These are phyloP conservation scores for Chironomus tepperi DNA, from an alignment of 1,140 invertebrate species.

Conservation along the genomic window DNA sequence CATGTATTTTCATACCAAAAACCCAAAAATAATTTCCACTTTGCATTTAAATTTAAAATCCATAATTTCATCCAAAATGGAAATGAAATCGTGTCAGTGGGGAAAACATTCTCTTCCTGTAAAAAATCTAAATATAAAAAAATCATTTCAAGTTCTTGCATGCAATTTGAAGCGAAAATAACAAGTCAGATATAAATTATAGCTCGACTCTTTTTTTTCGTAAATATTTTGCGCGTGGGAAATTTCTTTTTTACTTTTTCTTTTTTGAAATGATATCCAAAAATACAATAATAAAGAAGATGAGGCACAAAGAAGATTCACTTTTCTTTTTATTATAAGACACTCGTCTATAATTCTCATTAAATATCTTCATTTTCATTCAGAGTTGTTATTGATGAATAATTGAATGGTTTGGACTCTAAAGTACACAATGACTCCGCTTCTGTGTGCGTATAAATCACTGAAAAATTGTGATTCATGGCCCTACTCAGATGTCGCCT, in stretches of 20 bases:
- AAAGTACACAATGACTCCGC: too few species aligned
- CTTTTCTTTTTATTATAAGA: not conserved
- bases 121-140: not conserved
- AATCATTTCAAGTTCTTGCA: not conserved
- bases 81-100: too few species aligned
- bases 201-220: too few species aligned
- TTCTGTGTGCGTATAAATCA: too few species aligned
- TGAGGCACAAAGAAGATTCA: not conserved
- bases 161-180: not conserved
- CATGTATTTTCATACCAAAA: too few species aligned
- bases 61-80: too few species aligned
- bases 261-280: not conserved
- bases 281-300: not conserved
- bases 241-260: conserved; percentile 1
- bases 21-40: too few species aligned
- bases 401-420: not conserved
- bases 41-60: too few species aligned
- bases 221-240: not conserved
- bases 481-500: too few species aligned
- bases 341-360: not conserved
- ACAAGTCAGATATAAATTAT: too few species aligned
- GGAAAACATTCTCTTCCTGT: too few species aligned
- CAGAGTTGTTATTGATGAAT: not conserved
- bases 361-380: not conserved
- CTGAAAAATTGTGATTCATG: too few species aligned